Evolutionary conservation across 2,888 invertebrate genomes (phyloP), one percentile per base, ranked within the genome.

Genomic region (Agonopterix alstromeriana): DNA sequence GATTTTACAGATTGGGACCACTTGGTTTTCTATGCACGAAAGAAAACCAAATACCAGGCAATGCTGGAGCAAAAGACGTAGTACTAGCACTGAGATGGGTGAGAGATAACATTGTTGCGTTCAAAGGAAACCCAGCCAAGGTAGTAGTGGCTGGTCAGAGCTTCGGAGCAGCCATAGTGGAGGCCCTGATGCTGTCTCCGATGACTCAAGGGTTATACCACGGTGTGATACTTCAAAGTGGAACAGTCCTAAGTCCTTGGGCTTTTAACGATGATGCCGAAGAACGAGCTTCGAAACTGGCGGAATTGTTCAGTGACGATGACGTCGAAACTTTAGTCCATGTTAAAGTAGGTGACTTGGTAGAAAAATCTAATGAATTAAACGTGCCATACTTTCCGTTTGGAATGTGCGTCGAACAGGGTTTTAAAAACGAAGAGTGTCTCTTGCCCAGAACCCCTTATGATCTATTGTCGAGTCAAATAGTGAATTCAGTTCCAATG

Each of bases 221-320:
- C 38, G 87, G 86, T 1, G 80, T 65, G 0, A 83, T 87, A 50
- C 43, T 85, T 43, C 85, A 88, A 49, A 87, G 88, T 53, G 88
- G 87, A 3, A 83, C 74, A 35, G 56, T 75, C 2, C 53, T 87
- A 14, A 77, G 81, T 14, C 85, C 87, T 0, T 85, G 78, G 82
- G 70, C 79, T 11, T 85, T 83, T 49, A 83, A 84, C 51, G 82
- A 80, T 40, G 81, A 88, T 40, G 77, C 85, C 4, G 65, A 61
- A 48, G 67, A 71, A 35, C 61, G 86, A 53, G 80, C 77, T 0
- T 55, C 49, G 1, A 50, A 55, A 36, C 53, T 87, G 1, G 65
- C 53, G 3, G 58, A 55, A 38, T 56, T 55, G 38, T 51, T 71
- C 1, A 62, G 64, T 10, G 53, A 57, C 9, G 61, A 67, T 2